phyloP scores from a whole-genome alignment of 2,888 invertebrate genomes.

The Drosophila phalerata region DNA sequence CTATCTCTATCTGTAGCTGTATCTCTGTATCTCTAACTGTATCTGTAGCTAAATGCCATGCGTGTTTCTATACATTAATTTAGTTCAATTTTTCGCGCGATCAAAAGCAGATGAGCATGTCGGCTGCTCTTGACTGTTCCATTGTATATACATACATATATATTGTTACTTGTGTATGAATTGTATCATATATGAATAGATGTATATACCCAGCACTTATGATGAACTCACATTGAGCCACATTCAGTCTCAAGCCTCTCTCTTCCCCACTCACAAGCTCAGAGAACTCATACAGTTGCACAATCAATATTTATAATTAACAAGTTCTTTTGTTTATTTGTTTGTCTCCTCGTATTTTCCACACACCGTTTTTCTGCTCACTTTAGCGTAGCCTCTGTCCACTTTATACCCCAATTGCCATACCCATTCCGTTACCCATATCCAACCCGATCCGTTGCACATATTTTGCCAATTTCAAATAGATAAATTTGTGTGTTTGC shows the following conservation, averaged over 20 bases:
- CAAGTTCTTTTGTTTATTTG: conserved; percentile 71
- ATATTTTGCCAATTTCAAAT: conserved; percentile 51
- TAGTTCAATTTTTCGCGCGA: conserved; percentile 81
- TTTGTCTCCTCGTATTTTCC: conserved; percentile 54
- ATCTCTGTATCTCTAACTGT: conserved; percentile 26
- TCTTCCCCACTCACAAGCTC: neutral
- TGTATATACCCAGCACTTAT: conserved; percentile 16
- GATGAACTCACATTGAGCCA: conserved; percentile 58
- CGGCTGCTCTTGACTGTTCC: conserved; percentile 42
- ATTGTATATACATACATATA: conserved; percentile 49
- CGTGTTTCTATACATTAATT: conserved; percentile 77
- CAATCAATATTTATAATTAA: conserved; percentile 80
- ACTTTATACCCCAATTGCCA: conserved; percentile 13
- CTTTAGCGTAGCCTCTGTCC: conserved; percentile 70
- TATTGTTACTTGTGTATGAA: conserved; percentile 50
- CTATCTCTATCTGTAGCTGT: conserved; percentile 14
- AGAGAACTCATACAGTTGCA: conserved; percentile 49
- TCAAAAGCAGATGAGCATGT: conserved; percentile 79
- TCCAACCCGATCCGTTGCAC: neutral
- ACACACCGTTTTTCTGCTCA: conserved; percentile 74
- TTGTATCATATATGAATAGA: conserved; percentile 49
- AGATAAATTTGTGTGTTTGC: conserved; percentile 70
- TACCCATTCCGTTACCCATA: neutral
- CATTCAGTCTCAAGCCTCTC: conserved; percentile 15
- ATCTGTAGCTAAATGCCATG: conserved; percentile 58